These are phyloP conservation scores for Ellobius talpinus DNA, from an alignment of 2,113 vertebrate genomes.

Conservation along the genomic window DNA sequence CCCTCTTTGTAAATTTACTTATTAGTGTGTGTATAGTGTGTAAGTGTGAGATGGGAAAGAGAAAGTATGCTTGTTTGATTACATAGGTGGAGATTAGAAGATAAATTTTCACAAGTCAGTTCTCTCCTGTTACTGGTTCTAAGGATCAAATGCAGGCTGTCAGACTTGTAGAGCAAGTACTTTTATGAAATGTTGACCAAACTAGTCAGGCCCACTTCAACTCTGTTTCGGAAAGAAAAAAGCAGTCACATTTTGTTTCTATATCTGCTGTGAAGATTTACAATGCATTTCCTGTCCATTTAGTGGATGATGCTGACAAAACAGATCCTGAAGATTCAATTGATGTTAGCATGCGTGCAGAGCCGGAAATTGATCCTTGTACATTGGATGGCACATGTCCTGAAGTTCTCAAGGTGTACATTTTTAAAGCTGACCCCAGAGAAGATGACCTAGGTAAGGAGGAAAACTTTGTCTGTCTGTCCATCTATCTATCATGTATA, in stretches of 20 bases:
- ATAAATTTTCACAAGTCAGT: background rate
- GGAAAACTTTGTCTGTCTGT: background rate
- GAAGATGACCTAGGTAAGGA: slow-evolving; percentile 96
- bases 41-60: background rate
- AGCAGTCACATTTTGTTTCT: background rate
- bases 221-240: background rate
- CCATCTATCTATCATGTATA: too few relatives aligned
- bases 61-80: background rate
- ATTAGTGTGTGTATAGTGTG: background rate
- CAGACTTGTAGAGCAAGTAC: background rate
- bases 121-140: background rate
- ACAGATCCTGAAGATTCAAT: slow-evolving; percentile 95
- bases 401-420: slow-evolving; percentile 99
- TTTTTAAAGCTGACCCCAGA: slow-evolving; percentile 98
- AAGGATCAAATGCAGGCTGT: background rate
- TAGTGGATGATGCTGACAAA: slow-evolving; percentile 98
- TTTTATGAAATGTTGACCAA: background rate
- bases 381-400: slow-evolving; percentile 94
- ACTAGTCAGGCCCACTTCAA: too few relatives aligned
- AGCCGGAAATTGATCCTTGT: slow-evolving; percentile 93
- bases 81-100: background rate
- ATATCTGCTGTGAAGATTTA: background rate
- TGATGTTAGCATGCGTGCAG: slow-evolving; percentile 93
- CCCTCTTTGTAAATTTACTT: background rate
- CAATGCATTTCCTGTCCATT: slow-evolving; percentile 60